Evolutionary conservation across 2,113 vertebrate genomes (phyloP), one percentile per base, ranked within the genome.

Genomic region (Campylomormyrus tamandua): DNA sequence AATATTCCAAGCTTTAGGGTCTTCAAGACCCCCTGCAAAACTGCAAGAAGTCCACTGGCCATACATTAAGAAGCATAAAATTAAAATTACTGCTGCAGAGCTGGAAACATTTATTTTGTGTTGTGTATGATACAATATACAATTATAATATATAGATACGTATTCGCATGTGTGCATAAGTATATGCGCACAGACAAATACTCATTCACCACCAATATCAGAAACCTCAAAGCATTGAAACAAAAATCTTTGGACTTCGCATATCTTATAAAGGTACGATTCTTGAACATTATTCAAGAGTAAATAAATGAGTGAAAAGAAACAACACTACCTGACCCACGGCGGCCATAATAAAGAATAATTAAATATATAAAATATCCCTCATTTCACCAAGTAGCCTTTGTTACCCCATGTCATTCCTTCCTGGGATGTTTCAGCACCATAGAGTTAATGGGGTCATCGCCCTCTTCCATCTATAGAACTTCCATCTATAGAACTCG

Each of bases 191-290:
- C 83, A 91, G 90, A 92, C 62, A 91, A 91, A 94, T 91, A 93
- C 92, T 94, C 93, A 89, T 94, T 94, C 93, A 94, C 91, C 92
- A 91, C 92, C 92, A 93, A 93, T 88, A 91, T 93, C 89, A 92
- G 89, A 94, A 93, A 94, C 92, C 93, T 87, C 24, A 24, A 86
- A 86, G 93, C 94, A 94, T 92, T 94, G 95, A 94, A 95, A 90
- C 50, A 89, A 77, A 95, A 94, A 94, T 96, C 96, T 96, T 96
- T 96, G 96, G 96, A 96, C 95, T 95, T 95, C 93, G 95, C 94
- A 93, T 93, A 91, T 94, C 93, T 92, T 93, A 93, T 90, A 93
- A 80, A 96, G 94, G 93, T 95, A 95, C 93, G 95, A 94, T 92
- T 92, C 85, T 90, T 62, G 87, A 83, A 90, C 85, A 91, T 89